Evolutionary conservation across 1,140 invertebrate species (phyloP).

Genomic region (Chelonus insularis): DNA sequence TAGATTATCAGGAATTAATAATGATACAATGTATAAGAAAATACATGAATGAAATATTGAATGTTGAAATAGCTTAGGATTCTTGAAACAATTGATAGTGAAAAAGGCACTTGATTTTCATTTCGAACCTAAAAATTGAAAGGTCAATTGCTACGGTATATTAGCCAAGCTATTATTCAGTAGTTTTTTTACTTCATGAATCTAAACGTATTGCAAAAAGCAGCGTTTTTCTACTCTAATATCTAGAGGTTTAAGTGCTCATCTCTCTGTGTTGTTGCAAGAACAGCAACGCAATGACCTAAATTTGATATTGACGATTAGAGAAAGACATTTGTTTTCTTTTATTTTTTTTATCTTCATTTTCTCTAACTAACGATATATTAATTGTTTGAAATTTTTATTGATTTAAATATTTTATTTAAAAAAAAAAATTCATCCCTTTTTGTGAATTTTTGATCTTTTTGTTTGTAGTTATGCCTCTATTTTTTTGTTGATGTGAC

Average conservation of each 20-base stretch:
- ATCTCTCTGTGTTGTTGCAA: conserved; percentile 34
- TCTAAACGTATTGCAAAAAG: conserved; percentile 9
- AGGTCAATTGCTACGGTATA: neutral
- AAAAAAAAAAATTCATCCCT: neutral
- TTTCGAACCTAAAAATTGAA: neutral
- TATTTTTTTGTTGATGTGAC: neutral
- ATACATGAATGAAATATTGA: no score
- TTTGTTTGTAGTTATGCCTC: neutral
- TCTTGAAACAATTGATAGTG: no score
- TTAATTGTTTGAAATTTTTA: neutral
- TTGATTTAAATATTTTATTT: neutral
- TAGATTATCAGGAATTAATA: no score
- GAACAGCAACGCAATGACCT: conserved; percentile 42
- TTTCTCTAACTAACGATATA: neutral
- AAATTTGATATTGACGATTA: conserved; percentile 46
- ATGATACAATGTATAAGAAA: no score
- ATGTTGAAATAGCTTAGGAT: no score
- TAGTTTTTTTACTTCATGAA: neutral
- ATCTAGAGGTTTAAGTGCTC: conserved; percentile 43
- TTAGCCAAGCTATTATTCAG: neutral
- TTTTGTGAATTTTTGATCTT: no score
- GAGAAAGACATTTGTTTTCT: neutral
- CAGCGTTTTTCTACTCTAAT: conserved; percentile 40
- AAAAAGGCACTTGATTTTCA: no score
- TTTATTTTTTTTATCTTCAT: neutral